These are phyloP conservation scores for Glossosoma conforme DNA, from an alignment of 1,140 invertebrate genomes.

Conservation along the genomic window DNA sequence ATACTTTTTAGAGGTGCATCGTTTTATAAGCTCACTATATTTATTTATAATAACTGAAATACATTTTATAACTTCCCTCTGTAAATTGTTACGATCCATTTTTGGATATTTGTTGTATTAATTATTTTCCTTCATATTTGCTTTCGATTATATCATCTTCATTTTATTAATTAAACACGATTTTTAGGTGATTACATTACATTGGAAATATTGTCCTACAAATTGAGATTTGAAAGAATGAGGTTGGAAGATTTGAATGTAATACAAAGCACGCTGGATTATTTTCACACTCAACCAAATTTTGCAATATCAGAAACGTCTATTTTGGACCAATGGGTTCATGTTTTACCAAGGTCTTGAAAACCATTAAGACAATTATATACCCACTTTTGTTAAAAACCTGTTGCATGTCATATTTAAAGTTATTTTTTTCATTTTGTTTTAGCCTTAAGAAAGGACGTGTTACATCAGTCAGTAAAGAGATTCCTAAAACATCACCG, in stretches of 20 bases:
- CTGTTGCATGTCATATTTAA: slow-evolving; percentile 6
- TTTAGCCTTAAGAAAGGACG: slow-evolving; percentile 44
- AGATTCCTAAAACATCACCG: slow-evolving; percentile 36
- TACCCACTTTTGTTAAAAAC: slow-evolving; percentile 1
- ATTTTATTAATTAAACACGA: too few relatives aligned
- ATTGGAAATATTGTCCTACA: slow-evolving; percentile 14
- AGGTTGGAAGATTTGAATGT: slow-evolving; percentile 26
- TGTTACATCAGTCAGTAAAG: slow-evolving; percentile 35
- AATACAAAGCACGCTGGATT: background rate
- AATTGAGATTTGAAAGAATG: too few relatives aligned
- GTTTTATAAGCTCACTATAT: too few relatives aligned
- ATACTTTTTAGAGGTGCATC: too few relatives aligned
- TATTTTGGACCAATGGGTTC: slow-evolving; percentile 36
- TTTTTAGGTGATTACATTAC: slow-evolving; percentile 10
- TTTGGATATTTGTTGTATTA: too few relatives aligned
- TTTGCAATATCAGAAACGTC: slow-evolving; percentile 26
- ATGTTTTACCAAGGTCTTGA: slow-evolving; percentile 42
- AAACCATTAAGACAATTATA: too few relatives aligned
- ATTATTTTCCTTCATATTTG: too few relatives aligned
- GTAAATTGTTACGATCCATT: too few relatives aligned
- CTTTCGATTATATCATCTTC: too few relatives aligned
- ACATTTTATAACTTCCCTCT: too few relatives aligned
- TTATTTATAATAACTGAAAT: too few relatives aligned
- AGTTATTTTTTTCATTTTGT: slow-evolving; percentile 16
- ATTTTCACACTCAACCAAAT: slow-evolving; percentile 2